Evolutionary conservation across 2,888 invertebrate genomes (phyloP).

Genomic region (Syrista parreyssii): DNA sequence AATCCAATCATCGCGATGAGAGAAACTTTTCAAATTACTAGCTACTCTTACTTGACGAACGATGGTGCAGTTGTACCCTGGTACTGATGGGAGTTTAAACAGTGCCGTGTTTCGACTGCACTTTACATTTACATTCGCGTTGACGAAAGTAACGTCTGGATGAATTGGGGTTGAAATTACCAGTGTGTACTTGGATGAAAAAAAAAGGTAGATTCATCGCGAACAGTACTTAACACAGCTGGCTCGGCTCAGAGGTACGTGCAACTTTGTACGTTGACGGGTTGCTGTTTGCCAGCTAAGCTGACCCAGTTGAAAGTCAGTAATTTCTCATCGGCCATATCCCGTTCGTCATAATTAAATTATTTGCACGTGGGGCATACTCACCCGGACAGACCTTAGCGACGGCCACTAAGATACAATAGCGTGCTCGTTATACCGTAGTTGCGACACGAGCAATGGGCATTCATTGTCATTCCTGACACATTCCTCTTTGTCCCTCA

Average conservation of each 20-base stretch:
- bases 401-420: background rate
- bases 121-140: background rate
- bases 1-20: background rate
- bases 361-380: background rate
- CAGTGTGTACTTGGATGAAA: background rate
- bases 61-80: background rate
- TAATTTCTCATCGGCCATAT: background rate
- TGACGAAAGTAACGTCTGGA: background rate
- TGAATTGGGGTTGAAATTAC: background rate
- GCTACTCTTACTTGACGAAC: background rate
- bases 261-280: background rate
- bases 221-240: background rate
- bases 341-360: slow-evolving; percentile 3
- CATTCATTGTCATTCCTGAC: background rate
- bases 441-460: background rate
- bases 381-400: background rate
- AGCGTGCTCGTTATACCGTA: background rate
- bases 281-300: background rate
- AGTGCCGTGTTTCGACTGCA: background rate
- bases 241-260: background rate
- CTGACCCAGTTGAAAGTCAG: background rate
- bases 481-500: background rate
- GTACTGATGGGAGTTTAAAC: background rate
- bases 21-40: background rate
- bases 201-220: background rate